phyloP scores from a whole-genome alignment of 2,113 vertebrate species.

The Pycnonotus jocosus region DNA sequence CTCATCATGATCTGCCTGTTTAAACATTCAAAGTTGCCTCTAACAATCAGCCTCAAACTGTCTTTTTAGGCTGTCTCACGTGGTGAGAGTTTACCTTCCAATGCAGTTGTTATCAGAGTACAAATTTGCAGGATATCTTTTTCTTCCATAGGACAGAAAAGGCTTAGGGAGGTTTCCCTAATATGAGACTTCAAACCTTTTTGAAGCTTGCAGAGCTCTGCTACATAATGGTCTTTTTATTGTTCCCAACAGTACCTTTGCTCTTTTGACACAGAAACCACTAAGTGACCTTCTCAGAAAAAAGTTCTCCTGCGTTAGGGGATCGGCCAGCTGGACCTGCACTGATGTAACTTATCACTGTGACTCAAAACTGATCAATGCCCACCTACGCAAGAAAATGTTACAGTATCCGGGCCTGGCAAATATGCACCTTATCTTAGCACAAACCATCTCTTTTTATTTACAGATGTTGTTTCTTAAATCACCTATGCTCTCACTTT shows the following conservation, averaged over 20 bases:
- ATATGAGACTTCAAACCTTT: neutral
- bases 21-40: neutral
- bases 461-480: neutral
- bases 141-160: neutral
- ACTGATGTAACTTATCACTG: neutral
- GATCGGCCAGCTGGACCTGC: neutral
- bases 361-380: neutral
- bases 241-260: neutral
- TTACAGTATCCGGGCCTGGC: neutral
- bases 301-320: neutral
- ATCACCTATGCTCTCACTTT: fast-evolving
- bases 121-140: neutral
- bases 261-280: neutral
- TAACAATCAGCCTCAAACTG: neutral
- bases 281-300: neutral
- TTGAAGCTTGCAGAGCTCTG: neutral
- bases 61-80: neutral
- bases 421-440: neutral
- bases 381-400: neutral
- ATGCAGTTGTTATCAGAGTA: neutral
- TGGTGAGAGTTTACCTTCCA: neutral
- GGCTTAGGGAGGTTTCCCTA: neutral
- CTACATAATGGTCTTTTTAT: neutral
- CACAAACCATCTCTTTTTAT: neutral
- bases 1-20: neutral